Conservation (phyloP, 2,797 vertebrate species). For the Scolopax bukidnonensis region DNA sequence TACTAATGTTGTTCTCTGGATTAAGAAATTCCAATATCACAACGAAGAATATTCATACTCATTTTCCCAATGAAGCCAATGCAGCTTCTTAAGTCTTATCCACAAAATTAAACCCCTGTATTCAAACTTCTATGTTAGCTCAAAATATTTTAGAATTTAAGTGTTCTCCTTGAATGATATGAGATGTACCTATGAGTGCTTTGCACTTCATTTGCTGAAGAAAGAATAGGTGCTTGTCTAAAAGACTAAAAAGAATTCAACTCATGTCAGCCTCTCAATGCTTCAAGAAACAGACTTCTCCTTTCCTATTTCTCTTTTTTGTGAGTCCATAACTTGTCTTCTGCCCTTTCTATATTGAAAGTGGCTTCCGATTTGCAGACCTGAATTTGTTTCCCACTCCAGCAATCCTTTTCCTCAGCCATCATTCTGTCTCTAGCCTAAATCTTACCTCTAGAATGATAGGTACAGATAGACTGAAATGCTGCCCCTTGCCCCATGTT, state of each 20-base stretch:
- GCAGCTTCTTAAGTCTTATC: not conserved
- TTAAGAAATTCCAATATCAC: not conserved
- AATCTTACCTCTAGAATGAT: not conserved
- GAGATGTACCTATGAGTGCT: fast-evolving
- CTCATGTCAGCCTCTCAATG: not conserved
- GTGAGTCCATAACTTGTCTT: not conserved
- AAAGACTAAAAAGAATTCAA: not conserved
- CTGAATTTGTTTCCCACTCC: not conserved
- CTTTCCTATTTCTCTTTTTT: not conserved
- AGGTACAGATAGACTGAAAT: not conserved
- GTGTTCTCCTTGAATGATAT: not conserved
- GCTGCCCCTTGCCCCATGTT: not conserved
- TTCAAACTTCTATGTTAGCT: not conserved
- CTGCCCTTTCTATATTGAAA: not conserved
- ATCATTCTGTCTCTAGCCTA: not conserved
- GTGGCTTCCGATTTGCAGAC: not conserved
- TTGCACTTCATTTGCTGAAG: not conserved
- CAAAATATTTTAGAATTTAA: not conserved
- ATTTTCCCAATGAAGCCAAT: not conserved
- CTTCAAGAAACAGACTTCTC: not conserved
- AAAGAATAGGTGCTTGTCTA: not conserved
- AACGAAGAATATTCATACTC: not conserved
- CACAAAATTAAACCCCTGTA: not conserved
- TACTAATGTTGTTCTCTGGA: not conserved
- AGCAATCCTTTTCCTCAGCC: not conserved